Evolutionary conservation across 2,888 invertebrate species (phyloP), one percentile per base, ranked within the genome.

Genomic region (Phortica magna): DNA sequence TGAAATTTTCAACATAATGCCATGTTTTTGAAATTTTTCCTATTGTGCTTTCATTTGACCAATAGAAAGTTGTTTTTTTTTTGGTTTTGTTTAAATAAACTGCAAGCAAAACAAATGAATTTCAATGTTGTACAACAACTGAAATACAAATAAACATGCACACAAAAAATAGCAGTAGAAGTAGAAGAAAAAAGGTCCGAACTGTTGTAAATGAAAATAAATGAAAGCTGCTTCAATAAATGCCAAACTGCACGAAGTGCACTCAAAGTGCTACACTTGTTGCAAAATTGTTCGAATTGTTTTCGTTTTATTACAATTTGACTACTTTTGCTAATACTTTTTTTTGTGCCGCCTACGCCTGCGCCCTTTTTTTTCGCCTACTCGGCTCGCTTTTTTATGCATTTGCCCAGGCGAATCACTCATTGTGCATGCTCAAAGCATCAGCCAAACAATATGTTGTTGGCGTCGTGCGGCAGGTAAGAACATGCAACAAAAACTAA

Each of bases 231-330:
- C 12, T 67, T 67, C 67, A 70, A 70, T 71, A 55, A 71, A 71
- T 71, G 70, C 76, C 61, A 43, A 71, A 75, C 71, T 39, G 41
- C 75, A 74, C 77, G 76, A 78, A 77, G 70, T 61, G 39, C 70
- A 75, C 67, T 55, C 77, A 76, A 76, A 75, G 77, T 83, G 84
- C 39, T 78, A 81, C 84, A 85, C 85, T 85, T 85, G 85, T 85
- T 85, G 85, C 83, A 84, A 77, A 31, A 55, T 71, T 55, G 55
- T 80, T 83, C 77, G 79, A 79, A 82, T 77, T 79, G 83, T 77
- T 79, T 87, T 76, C 76, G 80, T 82, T 82, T 81, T 79, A 77
- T 76, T 76, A 80, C 82, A 82, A 79, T 83, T 80, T 81, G 71
- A 59, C 4, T 17, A 64, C 19, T 48, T 43, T 39, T 59, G 42